Evolutionary conservation across 2,797 vertebrate species (phyloP).

Genomic region (Rallus crepitans): DNA sequence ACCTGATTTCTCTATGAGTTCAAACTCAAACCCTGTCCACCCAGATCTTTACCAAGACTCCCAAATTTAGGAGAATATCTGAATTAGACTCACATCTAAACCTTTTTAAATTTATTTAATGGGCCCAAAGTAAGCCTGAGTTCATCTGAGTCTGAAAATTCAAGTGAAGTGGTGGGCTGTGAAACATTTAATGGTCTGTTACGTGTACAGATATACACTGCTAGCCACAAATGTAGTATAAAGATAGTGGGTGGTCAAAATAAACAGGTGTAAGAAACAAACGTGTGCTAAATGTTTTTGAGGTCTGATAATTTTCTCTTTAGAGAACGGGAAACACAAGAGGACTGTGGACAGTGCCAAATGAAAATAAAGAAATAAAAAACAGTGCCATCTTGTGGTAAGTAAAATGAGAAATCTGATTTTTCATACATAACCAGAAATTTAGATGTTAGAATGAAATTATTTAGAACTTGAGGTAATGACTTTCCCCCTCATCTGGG

Average conservation of each 20-base stretch:
- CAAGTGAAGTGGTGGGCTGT: background rate
- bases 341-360: background rate
- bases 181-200: background rate
- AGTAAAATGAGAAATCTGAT: background rate
- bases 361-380: slow-evolving; percentile 17
- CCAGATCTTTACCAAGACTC: background rate
- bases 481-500: background rate
- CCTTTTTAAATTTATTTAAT: background rate
- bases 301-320: background rate
- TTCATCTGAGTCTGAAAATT: background rate
- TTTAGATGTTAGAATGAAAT: background rate
- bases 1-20: background rate
- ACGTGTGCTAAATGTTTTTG: background rate
- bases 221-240: background rate
- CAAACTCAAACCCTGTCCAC: background rate
- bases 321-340: background rate
- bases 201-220: background rate
- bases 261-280: background rate
- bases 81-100: background rate
- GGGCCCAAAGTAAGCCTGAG: background rate
- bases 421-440: background rate
- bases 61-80: background rate
- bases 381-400: slow-evolving; percentile 72
- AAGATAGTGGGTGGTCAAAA: background rate
- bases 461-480: background rate